Percentiles rank a stretch among this genome's conserved stretches.
Conservation (phyloP, 2,113 vertebrate genomes). For the Tympanuchus pallidicinctus region DNA sequence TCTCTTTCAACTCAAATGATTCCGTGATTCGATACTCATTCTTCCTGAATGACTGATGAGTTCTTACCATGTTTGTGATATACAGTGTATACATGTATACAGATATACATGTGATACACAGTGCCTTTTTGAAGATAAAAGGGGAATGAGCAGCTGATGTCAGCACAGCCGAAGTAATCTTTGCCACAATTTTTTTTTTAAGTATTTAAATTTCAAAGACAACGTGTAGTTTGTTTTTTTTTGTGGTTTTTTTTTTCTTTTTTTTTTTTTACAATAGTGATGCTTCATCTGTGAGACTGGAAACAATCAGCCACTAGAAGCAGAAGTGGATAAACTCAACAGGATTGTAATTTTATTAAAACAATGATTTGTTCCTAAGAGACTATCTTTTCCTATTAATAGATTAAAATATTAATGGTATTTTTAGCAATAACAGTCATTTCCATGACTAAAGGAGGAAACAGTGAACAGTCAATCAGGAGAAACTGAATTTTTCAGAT, state of each 20-base stretch:
- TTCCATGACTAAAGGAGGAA: neutral
- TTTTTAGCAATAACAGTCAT: slow-evolving; percentile 15
- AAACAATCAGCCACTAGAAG: neutral
- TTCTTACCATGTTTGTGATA: neutral
- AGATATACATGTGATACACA: neutral
- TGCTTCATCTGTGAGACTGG: neutral
- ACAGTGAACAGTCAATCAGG: neutral
- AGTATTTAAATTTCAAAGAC: neutral
- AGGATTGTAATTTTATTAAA: neutral
- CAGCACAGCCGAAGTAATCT: neutral
- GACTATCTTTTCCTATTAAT: slow-evolving; percentile 1
- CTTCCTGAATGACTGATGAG: neutral
- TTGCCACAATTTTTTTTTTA: neutral
- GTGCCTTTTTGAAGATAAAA: neutral
- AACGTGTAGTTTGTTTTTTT: neutral
- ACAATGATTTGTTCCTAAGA: slow-evolving; percentile 17
- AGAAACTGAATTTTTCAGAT: neutral
- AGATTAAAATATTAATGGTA: neutral
- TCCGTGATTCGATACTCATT: neutral
- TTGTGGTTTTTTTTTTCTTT: too few species aligned
- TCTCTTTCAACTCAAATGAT: too few species aligned
- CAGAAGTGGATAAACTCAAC: neutral
- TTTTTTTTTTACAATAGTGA: neutral
- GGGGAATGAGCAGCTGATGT: neutral
- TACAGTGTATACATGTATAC: neutral